Base-by-base conservation (phyloP, 2,888 invertebrate genomes). In the Oeneis ivallda region DNA sequence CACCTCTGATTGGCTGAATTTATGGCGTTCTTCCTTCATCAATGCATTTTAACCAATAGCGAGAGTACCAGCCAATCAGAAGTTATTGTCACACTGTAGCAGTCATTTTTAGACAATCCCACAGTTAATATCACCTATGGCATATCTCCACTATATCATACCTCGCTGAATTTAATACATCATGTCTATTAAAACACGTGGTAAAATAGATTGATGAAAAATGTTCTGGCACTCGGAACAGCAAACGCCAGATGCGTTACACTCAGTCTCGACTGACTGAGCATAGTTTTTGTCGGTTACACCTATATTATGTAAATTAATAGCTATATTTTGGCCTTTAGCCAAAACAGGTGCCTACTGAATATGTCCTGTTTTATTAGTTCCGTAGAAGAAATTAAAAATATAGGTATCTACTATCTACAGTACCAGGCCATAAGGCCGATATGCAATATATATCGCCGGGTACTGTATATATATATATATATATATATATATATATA, bases 191-290 rank as follows among this genome's bases (percentile, higher is more conserved):
- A 37, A 37, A 54, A 54, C 37, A 37, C 10, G 37, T 54, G 37
- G 17, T 17, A 37, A 56, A 39, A 56, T 56, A 26, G 56, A 56
- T 56, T 56, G 56, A 56, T 39, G 39, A 41, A 8, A 41, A 11
- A 39, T 19, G 39, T 9, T 39, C 19, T 56, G 41, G 56, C 56
- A 56, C 41, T 41, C 56, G 11, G 19, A 19, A 13, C 39, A 11
- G 11, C 39, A 13, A 19, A 17, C 39, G 56, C 56, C 56, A 56
- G 41, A 39, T 56, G 56, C 15, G 17, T 17, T 39, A 41, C 56
- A 41, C 56, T 56, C 13, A 56, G 41, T 19, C 11, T 41, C 56
- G 41, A 15, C 17, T 41, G 56, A 19, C 56, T 56, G 56, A 17
- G 19, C 17, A n/a, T 39, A 54, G 54, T 39, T 54, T 56, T 41